phyloP scores from a whole-genome alignment of 2,113 vertebrate genomes.

The Tenrec ecaudatus region DNA sequence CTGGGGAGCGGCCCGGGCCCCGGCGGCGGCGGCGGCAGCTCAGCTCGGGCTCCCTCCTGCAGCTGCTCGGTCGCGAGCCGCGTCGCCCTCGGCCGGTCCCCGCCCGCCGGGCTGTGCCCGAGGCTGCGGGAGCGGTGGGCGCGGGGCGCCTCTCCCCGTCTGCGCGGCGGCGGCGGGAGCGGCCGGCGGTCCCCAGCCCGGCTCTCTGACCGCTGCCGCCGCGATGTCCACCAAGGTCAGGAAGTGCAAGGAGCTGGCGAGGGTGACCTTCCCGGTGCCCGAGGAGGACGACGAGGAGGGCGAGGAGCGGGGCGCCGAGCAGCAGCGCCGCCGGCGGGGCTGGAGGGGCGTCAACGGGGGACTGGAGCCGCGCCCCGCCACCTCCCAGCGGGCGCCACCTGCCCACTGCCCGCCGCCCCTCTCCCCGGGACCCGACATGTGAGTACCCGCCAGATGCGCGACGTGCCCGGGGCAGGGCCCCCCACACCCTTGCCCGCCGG shows the following conservation, averaged over 20 bases:
- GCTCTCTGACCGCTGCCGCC: conserved; percentile 53
- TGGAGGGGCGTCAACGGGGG: conserved; percentile 88
- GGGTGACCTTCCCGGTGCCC: conserved; percentile 87
- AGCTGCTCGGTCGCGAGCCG: background rate
- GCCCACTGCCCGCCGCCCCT: conserved; percentile 79
- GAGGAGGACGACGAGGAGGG: conserved; percentile 70
- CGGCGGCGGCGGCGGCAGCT: background rate
- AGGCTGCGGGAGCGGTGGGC: conserved; percentile 21
- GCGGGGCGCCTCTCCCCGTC: background rate
- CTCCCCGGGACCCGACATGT: conserved; percentile 80
- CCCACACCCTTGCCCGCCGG: background rate
- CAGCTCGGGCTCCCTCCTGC: background rate
- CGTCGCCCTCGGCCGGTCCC: background rate
- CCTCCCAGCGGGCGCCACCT: conserved; percentile 63
- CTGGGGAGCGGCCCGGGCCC: conserved; percentile 54
- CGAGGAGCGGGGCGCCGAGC: conserved; percentile 77
- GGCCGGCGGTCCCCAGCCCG: background rate
- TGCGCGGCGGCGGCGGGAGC: background rate
- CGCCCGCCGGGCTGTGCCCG: background rate
- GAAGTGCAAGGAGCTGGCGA: conserved; percentile 84
- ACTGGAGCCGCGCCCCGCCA: conserved; percentile 76
- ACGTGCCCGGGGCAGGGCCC: background rate
- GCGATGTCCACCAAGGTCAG: conserved; percentile 86
- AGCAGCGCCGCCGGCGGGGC: conserved; percentile 83
- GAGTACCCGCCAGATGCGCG: conserved; percentile 68